These are phyloP conservation scores for Linurgus olivaceus DNA, from an alignment of 2,797 vertebrate species.

Conservation along the genomic window DNA sequence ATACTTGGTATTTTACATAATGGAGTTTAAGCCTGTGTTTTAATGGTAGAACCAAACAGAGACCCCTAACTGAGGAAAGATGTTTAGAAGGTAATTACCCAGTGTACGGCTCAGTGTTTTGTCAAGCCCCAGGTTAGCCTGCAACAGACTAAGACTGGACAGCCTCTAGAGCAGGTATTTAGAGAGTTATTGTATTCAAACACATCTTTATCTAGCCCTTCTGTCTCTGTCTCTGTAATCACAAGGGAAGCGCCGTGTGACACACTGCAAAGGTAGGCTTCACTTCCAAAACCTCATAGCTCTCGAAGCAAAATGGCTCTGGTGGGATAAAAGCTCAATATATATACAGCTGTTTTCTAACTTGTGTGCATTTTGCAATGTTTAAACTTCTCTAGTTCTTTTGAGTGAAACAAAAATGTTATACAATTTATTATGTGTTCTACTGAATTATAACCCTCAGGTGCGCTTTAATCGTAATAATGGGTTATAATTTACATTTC, in stretches of 20 bases:
- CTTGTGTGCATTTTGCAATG: neutral
- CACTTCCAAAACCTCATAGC: slow-evolving; percentile 75
- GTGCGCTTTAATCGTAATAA: neutral
- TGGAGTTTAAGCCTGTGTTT: neutral
- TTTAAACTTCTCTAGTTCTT: neutral
- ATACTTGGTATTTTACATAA: neutral
- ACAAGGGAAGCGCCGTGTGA: slow-evolving; percentile 98
- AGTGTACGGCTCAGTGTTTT: neutral
- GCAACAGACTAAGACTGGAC: neutral
- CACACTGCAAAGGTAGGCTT: slow-evolving; percentile 98
- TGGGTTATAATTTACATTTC: slow-evolving; percentile 14
- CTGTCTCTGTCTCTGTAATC: slow-evolving; percentile 96
- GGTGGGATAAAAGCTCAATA: slow-evolving; percentile 19
- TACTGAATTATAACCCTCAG: slow-evolving; percentile 55
- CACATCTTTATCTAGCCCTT: slow-evolving; percentile 86
- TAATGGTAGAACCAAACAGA: neutral
- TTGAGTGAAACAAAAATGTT: neutral
- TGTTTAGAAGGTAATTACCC: slow-evolving; percentile 24
- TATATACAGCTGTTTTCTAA: neutral
- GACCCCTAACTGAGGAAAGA: neutral
- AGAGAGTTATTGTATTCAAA: slow-evolving; percentile 66
- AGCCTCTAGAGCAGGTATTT: slow-evolving; percentile 44
- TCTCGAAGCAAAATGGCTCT: slow-evolving; percentile 77
- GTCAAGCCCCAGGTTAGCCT: neutral
- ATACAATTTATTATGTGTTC: neutral